Evolutionary conservation across 35 echinoderm and acorn worm species (phyloP), one percentile per base, ranked within the genome.

Genomic region (Anneissia japonica): DNA sequence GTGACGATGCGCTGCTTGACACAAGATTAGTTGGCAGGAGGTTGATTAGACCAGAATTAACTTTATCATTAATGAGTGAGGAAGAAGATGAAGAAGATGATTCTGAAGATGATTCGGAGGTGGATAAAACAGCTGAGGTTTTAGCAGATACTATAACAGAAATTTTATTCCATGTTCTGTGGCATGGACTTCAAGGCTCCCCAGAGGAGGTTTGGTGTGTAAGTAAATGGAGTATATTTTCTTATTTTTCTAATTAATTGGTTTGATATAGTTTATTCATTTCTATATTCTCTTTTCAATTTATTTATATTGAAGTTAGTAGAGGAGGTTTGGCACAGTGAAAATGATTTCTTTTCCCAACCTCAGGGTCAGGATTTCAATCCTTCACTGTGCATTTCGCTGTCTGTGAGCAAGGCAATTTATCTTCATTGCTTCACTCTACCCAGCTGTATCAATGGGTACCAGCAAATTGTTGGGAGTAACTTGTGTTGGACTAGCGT

Each of bases 161-260:
- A 75, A 89, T 99, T 14, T 72, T 89, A 31, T 90, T 92, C 23
- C 89, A 94, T 46, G 38, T 94, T 19, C 94, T 99, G 91, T 99
- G 96, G 96, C 77, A 83, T 38, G 96, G 96, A 28, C 36, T 91
- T 0, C 82, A 88, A 83, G 96, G 96, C 31, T 84, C 83, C 30
- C 82, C 91, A 64, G 96, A 99, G 46, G 91, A 94, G 9, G 83
- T 92, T 32, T 99, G 96, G 96, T 83, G 83, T 39, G 96, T 99
- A 76, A 91, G 92, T 91, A 32, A 11, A 23, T 37, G 6, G 26
- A 80, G 0, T 37, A 35, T 80, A 32, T 13, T 30, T 16, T 74
- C 31, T 40, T 38, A 30, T 6, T 82, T 81, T n/a, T 35, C 43
- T 32, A 35, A 32, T 32, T 89, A 37, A 51, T 40, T 81, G 19